These are phyloP conservation scores for Harlomillsia oculata DNA, from an alignment of 1,140 invertebrate species.

Conservation along the genomic window DNA sequence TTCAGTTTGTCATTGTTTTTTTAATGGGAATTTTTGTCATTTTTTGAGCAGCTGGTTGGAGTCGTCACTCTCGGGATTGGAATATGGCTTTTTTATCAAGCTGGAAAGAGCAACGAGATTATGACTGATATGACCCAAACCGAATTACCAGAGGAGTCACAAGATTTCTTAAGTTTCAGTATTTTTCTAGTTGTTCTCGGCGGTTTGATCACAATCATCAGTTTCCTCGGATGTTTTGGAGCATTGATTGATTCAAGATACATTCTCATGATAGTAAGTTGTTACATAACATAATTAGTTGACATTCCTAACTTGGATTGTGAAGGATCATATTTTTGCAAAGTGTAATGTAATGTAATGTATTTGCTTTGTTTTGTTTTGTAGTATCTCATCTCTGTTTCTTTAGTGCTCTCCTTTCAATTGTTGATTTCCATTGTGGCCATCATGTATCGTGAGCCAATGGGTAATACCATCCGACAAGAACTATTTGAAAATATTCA, in stretches of 20 bases:
- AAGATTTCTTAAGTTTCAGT: conserved; percentile 17
- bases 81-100: conserved; percentile 51
- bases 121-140: too few relatives aligned
- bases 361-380: too few relatives aligned
- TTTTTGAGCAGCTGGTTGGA: conserved; percentile 55
- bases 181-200: conserved; percentile 25
- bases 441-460: conserved; percentile 62
- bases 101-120: not conserved
- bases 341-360: too few relatives aligned
- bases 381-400: conserved; percentile 74
- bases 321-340: too few relatives aligned
- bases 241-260: conserved; percentile 26
- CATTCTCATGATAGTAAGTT: conserved; percentile 23
- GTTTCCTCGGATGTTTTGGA: conserved; percentile 30
- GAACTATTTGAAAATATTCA: conserved; percentile 47
- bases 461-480: conserved; percentile 52
- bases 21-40: too few relatives aligned
- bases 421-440: conserved; percentile 64
- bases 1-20: too few relatives aligned
- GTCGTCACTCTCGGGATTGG: conserved; percentile 63
- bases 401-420: conserved; percentile 66
- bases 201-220: conserved; percentile 21
- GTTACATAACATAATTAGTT: too few relatives aligned
- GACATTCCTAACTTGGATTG: too few relatives aligned
- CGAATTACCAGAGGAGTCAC: not conserved